These are phyloP conservation scores for Brachyhypopomus gauderio DNA, from an alignment of 2,113 vertebrate species.

Conservation along the genomic window DNA sequence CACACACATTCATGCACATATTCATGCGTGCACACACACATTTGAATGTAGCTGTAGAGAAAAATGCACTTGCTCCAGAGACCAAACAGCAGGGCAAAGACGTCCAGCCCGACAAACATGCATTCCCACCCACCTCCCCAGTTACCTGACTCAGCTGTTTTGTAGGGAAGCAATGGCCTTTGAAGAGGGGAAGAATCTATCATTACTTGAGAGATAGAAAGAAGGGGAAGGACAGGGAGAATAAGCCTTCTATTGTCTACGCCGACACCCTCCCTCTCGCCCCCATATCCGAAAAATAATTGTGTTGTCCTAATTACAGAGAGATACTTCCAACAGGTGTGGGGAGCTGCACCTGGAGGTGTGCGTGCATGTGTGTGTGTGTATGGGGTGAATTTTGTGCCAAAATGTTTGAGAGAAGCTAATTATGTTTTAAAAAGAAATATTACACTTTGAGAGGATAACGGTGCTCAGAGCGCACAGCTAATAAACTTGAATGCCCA, in stretches of 20 bases:
- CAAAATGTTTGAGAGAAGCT: too few relatives aligned
- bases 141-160: constrained; percentile 80
- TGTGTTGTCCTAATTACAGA: constrained; percentile 75
- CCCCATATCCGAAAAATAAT: constrained; percentile 63
- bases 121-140: constrained; percentile 45
- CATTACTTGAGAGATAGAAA: constrained; percentile 75
- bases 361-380: constrained; percentile 44
- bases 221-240: constrained; percentile 69
- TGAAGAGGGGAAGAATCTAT: constrained; percentile 80
- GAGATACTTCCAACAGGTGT: constrained; percentile 74
- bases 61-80: constrained; percentile 16
- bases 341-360: constrained; percentile 71
- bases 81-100: constrained; percentile 27
- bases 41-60: background rate
- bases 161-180: constrained; percentile 76
- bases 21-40: constrained; percentile 8
- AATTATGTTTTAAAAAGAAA: too few relatives aligned
- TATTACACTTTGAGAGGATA: too few relatives aligned
- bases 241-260: constrained; percentile 77
- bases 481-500: too few relatives aligned
- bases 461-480: too few relatives aligned
- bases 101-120: background rate
- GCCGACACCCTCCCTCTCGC: constrained; percentile 34
- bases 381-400: background rate
- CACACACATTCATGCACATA: constrained; percentile 6